Evolutionary conservation across 2,888 invertebrate genomes (phyloP).

Genomic region (Tuta absoluta): DNA sequence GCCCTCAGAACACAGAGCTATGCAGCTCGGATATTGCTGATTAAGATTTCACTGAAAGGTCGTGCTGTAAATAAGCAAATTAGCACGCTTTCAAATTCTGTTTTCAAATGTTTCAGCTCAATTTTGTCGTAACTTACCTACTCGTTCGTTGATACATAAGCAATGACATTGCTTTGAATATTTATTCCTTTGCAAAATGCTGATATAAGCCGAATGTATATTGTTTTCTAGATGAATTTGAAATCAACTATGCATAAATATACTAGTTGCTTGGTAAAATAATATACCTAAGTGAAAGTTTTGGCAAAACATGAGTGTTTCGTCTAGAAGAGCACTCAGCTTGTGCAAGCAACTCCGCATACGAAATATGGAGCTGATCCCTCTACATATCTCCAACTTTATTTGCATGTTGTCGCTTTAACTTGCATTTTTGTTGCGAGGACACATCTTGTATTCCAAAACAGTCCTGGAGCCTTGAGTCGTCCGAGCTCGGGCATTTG

Average conservation of each 20-base stretch:
- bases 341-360: constrained; percentile 18
- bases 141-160: background rate
- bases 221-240: no score
- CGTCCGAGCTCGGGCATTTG: constrained; percentile 61
- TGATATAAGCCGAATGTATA: no score
- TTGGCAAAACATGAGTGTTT: background rate
- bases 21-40: constrained; percentile 6
- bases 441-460: constrained; percentile 56
- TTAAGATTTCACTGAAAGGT: constrained; percentile 13
- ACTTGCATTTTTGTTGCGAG: constrained; percentile 50
- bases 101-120: background rate
- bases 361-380: constrained; percentile 37
- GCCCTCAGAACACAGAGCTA: constrained; percentile 6
- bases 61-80: constrained; percentile 31
- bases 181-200: no score
- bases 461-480: constrained; percentile 54
- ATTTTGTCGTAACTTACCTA: background rate
- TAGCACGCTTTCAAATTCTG: constrained; percentile 23
- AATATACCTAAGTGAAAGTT: background rate
- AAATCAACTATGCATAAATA: no score
- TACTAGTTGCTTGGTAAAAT: no score
- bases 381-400: constrained; percentile 41
- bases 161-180: no score
- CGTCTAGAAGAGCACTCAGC: background rate
- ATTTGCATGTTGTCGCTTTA: constrained; percentile 45